Conservation (phyloP, 2,888 invertebrate genomes). For the Gibbula magus region DNA sequence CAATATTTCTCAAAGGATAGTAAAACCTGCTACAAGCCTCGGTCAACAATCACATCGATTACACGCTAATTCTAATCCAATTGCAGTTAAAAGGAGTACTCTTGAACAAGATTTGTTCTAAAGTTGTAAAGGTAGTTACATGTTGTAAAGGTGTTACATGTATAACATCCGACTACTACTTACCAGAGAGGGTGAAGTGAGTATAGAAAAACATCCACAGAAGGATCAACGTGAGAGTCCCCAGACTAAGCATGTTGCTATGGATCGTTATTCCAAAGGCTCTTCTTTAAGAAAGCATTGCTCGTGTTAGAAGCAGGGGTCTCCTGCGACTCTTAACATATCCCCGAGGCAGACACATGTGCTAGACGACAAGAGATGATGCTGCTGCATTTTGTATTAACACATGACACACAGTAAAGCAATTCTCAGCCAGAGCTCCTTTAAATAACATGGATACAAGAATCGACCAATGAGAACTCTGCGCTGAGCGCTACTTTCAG, state of each 20-base stretch:
- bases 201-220: not conserved
- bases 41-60: too few species aligned
- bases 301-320: not conserved
- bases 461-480: not conserved
- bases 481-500: not conserved
- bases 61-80: too few species aligned
- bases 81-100: too few species aligned
- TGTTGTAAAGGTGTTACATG: too few species aligned
- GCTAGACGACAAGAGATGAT: not conserved
- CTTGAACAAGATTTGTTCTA: too few species aligned
- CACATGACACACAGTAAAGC: conserved; percentile 13
- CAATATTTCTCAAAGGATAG: too few species aligned
- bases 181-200: not conserved
- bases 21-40: too few species aligned
- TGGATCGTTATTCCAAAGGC: not conserved
- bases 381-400: not conserved
- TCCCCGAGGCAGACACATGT: not conserved
- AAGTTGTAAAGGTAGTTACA: too few species aligned
- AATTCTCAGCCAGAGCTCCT: not conserved
- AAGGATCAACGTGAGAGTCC: not conserved
- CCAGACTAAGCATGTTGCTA: not conserved
- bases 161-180: too few species aligned
- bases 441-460: conserved; percentile 10
- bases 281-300: not conserved
- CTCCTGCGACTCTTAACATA: not conserved